Evolutionary conservation across 2,797 vertebrate species (phyloP).

Genomic region (Mus minutoides): DNA sequence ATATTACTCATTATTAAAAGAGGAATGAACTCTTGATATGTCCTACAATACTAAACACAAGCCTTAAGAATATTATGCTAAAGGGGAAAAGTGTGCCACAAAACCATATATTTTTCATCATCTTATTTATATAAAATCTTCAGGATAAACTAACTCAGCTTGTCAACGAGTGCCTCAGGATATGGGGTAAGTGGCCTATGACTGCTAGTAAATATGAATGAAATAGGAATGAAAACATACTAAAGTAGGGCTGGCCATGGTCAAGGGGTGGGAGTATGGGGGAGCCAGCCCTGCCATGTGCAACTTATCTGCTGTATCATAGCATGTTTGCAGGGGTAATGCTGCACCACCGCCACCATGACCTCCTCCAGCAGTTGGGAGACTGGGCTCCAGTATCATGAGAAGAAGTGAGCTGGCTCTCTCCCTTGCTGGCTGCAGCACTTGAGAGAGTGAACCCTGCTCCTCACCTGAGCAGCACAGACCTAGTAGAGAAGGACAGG

Average conservation of each 20-base stretch:
- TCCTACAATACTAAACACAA: neutral
- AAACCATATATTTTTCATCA: neutral
- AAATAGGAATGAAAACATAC: neutral
- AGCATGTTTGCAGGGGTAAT: neutral
- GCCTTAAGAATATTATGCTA: neutral
- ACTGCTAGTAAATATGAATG: neutral
- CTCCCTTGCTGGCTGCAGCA: neutral
- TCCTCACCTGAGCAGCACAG: neutral
- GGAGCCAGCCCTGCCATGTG: neutral
- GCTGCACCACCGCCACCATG: neutral
- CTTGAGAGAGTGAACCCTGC: neutral
- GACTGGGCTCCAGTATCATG: neutral
- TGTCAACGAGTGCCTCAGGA: neutral
- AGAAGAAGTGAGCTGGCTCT: neutral
- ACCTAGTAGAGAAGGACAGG: neutral
- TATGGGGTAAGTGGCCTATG: neutral
- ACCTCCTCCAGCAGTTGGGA: neutral
- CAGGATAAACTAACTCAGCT: neutral
- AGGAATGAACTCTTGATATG: neutral
- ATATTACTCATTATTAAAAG: neutral
- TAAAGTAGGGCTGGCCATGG: neutral
- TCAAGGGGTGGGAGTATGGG: neutral
- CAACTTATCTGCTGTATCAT: neutral
- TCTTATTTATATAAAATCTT: constrained; percentile 3
- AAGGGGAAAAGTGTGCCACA: neutral